A percentile compares a stretch with the other conserved stretches of the same genome.
These are phyloP conservation scores for Apaloderma vittatum DNA, from an alignment of 2,113 vertebrate species.

Conservation along the genomic window DNA sequence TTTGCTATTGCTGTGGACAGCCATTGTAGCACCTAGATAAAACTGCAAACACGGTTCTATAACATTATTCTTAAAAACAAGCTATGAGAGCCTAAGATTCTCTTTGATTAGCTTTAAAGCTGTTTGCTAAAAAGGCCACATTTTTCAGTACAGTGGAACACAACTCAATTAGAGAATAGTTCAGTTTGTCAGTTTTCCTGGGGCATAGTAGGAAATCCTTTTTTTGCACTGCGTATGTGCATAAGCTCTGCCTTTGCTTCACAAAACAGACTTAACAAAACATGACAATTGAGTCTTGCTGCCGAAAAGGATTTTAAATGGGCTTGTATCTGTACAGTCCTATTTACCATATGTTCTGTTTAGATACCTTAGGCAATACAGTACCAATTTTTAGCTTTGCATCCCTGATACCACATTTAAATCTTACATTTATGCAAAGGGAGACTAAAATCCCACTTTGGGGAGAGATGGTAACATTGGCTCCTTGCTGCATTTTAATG, in stretches of 20 bases:
- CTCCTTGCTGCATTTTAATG: background rate
- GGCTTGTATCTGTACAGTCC: constrained; percentile 7
- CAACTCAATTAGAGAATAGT: constrained; percentile 58
- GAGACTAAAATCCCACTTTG: background rate
- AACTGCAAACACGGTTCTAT: background rate
- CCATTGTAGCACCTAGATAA: background rate
- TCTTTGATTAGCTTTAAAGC: constrained; percentile 50
- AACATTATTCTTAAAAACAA: constrained; percentile 29
- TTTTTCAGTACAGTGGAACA: constrained; percentile 60
- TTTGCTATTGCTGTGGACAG: background rate
- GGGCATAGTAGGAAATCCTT: constrained; percentile 70
- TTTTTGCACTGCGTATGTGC: constrained; percentile 20
- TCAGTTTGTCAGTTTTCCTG: constrained; percentile 71
- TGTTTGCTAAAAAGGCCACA: constrained; percentile 12
- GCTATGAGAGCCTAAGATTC: background rate
- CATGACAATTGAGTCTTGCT: constrained; percentile 65
- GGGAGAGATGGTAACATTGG: background rate
- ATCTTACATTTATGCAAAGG: background rate
- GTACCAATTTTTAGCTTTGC: constrained; percentile 19
- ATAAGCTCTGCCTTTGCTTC: constrained; percentile 68
- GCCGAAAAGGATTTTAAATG: constrained; percentile 53
- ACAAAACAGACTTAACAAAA: constrained; percentile 57
- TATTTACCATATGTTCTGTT: constrained; percentile 52
- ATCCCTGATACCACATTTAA: background rate
- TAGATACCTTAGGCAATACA: constrained; percentile 37